Base-by-base conservation (phyloP, 2,113 vertebrate species). In the Gasterosteus aculeatus region DNA sequence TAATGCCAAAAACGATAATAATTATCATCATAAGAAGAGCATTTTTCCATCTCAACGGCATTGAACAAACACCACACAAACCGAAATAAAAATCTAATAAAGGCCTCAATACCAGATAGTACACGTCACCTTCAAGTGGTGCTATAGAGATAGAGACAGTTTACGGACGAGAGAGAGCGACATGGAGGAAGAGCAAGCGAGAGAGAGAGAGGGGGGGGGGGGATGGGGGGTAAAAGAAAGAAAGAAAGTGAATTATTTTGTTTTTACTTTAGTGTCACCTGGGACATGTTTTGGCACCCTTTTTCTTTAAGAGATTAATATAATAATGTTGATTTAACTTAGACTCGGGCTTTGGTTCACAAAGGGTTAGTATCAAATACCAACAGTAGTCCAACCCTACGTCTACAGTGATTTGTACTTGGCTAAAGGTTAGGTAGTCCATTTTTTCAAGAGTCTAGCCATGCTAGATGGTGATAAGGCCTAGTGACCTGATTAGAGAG, bases 31-130 rank as follows among this genome's bases (percentile, higher is more conserved):
- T 87, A 92, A 93, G 84, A 89, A 91, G 92, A 95, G 89, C 88
- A 88, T 91, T 87, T 91, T 92, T 91, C 92, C 91, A 94, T 94
- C 93, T 94, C 90, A 86, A 93, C 87, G 88, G 92, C 91, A 91
- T 92, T 63, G 89, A 92, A 93, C 84, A 62, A 91, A 92, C 88
- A 93, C 88, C 90, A 90, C 91, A 92, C 86, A 72, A 92, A 85
- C 79, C 60, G 91, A 91, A 88, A 92, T 81, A 77, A 89, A 91
- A 90, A 53, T 91, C 85, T 86, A 92, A 88, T 87, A 91, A 93
- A 94, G 94, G 93, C 94, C 91, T 94, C 93, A 81, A 92, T 92
- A 93, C 92, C 91, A 92, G 90, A 93, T 89, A 93, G 89, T 90
- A 93, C 84, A 88, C 82, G 88, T 93, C 87, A 93, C 92, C 90